A percentile compares a stretch with the other conserved stretches of the same genome.
phyloP scores from a whole-genome alignment of 2,113 vertebrate species.

The Echinops telfairi region DNA sequence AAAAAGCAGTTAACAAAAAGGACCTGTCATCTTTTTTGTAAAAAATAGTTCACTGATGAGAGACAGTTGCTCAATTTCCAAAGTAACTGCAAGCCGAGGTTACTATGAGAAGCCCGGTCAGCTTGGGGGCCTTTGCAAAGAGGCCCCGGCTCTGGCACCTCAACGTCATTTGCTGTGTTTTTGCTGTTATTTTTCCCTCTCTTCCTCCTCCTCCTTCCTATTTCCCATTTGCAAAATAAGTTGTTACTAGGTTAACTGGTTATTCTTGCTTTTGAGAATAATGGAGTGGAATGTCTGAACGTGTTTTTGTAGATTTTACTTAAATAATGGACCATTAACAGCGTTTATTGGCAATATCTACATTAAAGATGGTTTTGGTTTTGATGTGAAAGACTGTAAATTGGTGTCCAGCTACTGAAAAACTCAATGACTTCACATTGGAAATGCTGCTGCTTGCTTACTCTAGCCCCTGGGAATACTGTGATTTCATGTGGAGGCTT shows the following conservation, averaged over 20 bases:
- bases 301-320: constrained; percentile 70
- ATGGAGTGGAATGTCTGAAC: constrained; percentile 28
- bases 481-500: constrained; percentile 55
- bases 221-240: constrained; percentile 51
- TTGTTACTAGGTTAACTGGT: constrained; percentile 75
- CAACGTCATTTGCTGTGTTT: constrained; percentile 72
- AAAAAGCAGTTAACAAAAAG: constrained; percentile 67
- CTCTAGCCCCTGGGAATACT: constrained; percentile 64
- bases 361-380: too few relatives aligned
- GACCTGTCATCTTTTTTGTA: constrained; percentile 84
- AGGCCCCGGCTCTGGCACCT: constrained; percentile 78
- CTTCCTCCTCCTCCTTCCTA: constrained; percentile 27
- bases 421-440: constrained; percentile 33
- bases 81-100: constrained; percentile 76
- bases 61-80: constrained; percentile 83
- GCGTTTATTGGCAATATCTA: too few relatives aligned
- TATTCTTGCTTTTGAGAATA: constrained; percentile 58
- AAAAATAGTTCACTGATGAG: too few relatives aligned
- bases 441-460: constrained; percentile 60
- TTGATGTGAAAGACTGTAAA: constrained; percentile 2
- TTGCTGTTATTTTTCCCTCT: constrained; percentile 29
- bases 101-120: constrained; percentile 68
- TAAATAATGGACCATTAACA: too few relatives aligned
- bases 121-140: constrained; percentile 68
- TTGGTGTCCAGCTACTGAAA: constrained; percentile 35